phyloP scores from a whole-genome alignment of 2,888 invertebrate genomes.

The Cabera pusaria region DNA sequence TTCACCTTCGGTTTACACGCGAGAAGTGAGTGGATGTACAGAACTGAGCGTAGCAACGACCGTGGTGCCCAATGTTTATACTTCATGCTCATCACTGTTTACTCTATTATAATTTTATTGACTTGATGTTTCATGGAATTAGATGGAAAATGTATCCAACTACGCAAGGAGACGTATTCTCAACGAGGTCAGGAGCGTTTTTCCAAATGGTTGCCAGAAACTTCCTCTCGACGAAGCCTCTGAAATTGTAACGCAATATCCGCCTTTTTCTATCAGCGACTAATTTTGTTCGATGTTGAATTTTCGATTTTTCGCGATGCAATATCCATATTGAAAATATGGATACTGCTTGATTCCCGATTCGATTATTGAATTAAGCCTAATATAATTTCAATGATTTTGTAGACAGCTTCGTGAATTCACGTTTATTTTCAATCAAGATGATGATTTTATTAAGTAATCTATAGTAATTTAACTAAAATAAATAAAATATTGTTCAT shows the following conservation, averaged over 20 bases:
- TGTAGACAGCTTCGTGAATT: too few relatives aligned
- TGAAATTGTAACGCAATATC: conserved; percentile 38
- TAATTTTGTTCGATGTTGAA: conserved; percentile 34
- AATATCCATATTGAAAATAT: conserved; percentile 23
- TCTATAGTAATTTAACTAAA: too few relatives aligned
- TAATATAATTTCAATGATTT: not conserved
- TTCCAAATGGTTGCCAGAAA: conserved; percentile 27
- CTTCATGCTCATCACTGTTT: conserved; percentile 63
- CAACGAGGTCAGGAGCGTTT: conserved; percentile 25
- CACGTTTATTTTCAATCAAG: too few relatives aligned
- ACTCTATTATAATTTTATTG: conserved; percentile 74
- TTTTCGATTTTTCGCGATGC: conserved; percentile 30
- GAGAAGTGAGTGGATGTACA: conserved; percentile 64
- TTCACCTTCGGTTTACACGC: conserved; percentile 63
- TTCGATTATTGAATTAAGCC: conserved; percentile 23
- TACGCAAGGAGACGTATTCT: conserved; percentile 30
- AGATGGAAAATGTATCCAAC: conserved; percentile 18
- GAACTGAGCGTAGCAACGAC: conserved; percentile 61
- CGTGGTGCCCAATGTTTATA: conserved; percentile 68
- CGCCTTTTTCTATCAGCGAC: conserved; percentile 15
- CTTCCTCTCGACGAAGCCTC: conserved; percentile 26
- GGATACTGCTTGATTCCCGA: conserved; percentile 23
- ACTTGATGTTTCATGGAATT: conserved; percentile 62
- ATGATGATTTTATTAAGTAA: too few relatives aligned
- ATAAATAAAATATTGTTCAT: too few relatives aligned